Conservation (phyloP, 2,113 vertebrate species). For the Atherinomorus stipes region DNA sequence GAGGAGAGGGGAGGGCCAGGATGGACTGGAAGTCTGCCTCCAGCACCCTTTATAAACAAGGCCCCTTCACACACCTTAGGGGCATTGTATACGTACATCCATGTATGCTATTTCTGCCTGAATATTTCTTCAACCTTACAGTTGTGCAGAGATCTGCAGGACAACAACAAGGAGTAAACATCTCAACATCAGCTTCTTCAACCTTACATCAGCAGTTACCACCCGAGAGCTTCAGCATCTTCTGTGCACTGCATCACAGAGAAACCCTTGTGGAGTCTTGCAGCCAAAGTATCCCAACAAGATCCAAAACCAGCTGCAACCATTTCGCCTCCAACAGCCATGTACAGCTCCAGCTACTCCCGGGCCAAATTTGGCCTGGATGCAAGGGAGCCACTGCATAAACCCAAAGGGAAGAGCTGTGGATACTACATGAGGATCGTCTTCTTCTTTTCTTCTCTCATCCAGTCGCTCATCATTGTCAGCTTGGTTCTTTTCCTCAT, state of each 20-base stretch:
- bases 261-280: slow-evolving; percentile 21
- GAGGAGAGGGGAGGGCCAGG: slow-evolving; percentile 50
- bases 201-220: background rate
- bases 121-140: background rate
- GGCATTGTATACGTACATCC: slow-evolving; percentile 67
- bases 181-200: background rate
- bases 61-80: slow-evolving; percentile 41
- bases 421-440: slow-evolving; percentile 90
- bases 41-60: slow-evolving; percentile 79
- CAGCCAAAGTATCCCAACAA: background rate
- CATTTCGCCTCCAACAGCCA: slow-evolving; percentile 64
- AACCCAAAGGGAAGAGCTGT: slow-evolving; percentile 77
- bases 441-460: slow-evolving; percentile 92
- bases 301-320: slow-evolving; percentile 31
- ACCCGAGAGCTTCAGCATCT: slow-evolving; percentile 7
- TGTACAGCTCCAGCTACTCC: slow-evolving; percentile 87
- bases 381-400: slow-evolving; percentile 68
- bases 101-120: slow-evolving; percentile 31
- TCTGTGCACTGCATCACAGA: background rate
- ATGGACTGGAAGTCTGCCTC: slow-evolving; percentile 76
- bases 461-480: slow-evolving; percentile 94
- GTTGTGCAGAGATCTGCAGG: background rate
- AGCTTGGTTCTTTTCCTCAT: slow-evolving; percentile 95
- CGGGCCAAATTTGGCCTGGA: slow-evolving; percentile 84
- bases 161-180: background rate